Evolutionary conservation across 2,797 vertebrate genomes (phyloP), one percentile per base, ranked within the genome.

Genomic region (Melanotaenia parkinsoni): DNA sequence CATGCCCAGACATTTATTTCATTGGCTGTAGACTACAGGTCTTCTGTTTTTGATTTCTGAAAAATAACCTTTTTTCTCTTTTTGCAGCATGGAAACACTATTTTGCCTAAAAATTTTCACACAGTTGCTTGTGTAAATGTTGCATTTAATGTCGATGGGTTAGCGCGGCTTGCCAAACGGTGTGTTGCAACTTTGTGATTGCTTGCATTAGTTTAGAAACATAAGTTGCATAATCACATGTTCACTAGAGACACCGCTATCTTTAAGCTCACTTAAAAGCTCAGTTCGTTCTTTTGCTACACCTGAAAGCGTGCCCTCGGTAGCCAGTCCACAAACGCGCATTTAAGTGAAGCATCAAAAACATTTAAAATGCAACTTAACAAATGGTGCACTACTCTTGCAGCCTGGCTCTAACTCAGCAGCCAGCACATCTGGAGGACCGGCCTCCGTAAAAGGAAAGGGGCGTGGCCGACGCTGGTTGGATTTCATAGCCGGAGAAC

Each of bases 401-500:
- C 13, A 40, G 47, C 40, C 13, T 56, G 57, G 1, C 68, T 70
- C 71, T 61, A 43, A 1, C 12, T 51, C 8, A 58, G 71, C 80
- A 54, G 53, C 35, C 66, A 24, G 75, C 87, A 91, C 89, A 92
- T 93, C 90, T 92, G 92, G 91, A 90, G 63, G 77, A 86, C 79
- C 60, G 77, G 74, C 70, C 87, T 73, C 82, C 72, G 58, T 79
- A 76, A 69, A 80, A 83, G 88, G 82, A 85, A 72, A 84, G 84
- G 87, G 94, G 95, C 93, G 93, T 81, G 89, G 83, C 43, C 69
- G 68, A 54, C 6, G 82, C 79, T 57, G 79, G 91, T 92, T 82
- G 84, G 86, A 61, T 91, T 89, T 88, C 91, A 82, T 89, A 86
- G 82, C 82, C 81, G 74, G 69, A 83, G 86, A 93, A 92, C 92